Base-by-base conservation (phyloP, 2,888 invertebrate genomes). In the Alcis repandata region DNA sequence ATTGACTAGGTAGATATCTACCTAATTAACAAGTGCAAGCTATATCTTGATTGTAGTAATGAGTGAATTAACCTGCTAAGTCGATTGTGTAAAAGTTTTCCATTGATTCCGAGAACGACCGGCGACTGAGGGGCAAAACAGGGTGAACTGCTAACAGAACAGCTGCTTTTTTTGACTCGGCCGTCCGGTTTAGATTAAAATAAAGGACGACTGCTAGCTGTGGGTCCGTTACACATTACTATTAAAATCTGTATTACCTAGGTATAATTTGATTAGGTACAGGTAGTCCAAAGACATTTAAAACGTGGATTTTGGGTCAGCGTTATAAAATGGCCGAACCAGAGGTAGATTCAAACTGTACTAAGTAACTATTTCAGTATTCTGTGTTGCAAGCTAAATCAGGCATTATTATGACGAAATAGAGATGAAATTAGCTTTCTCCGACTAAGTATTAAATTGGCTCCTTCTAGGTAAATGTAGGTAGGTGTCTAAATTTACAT, bases 111-210 rank as follows among this genome's bases (percentile, higher is more conserved):
- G 54, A 46, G 54, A 64, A 64, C 58, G 45, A 48, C 45, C 54
- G 41, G 36, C 59, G 63, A 22, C 59, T 33, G 33, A 54, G 59
- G 53, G 64, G 64, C 64, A 59, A 59, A 59, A 64, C 64, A 59
- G 64, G 64, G 64, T 64, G 59, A 58, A 64, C 64, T 59, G 58
- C 48, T 54, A 64, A 54, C 53, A 59, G 48, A 64, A 54, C 54
- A 59, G 64, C 64, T 64, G 59, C 59, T 63, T 64, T 63, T 56
- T 64, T 64, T 63, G 46, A 64, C 59, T 64, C 41, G 49, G 49
- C 49, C 40, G 36, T 59, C 63, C 63, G 63, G 64, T 59, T 64
- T 64, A 54, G 48, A 64, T 54, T 53, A 51, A 63, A 63, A 33
- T 58, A 51, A 53, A 54, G 58, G 49, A 52, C 63, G 56, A 38